Base-by-base conservation (phyloP, 2,113 vertebrate species). In the Gorilla gorilla region DNA sequence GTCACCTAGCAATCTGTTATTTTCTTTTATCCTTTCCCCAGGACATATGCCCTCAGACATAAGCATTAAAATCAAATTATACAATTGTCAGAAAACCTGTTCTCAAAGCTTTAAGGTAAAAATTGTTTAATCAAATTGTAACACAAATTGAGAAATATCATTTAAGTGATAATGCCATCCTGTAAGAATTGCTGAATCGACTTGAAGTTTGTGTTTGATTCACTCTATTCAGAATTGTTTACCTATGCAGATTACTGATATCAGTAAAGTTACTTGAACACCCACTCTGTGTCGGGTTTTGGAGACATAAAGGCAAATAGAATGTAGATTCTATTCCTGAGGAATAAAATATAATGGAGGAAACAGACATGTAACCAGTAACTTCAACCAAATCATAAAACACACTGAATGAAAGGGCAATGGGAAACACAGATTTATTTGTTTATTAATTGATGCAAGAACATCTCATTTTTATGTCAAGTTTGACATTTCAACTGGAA, bases 151-250 rank as follows among this genome's bases (percentile, higher is more conserved):
- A 35, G 5, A 84, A 78, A 70, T 43, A 82, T 25, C n/a, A 64
- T 61, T 80, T 43, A 95, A 91, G 30, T 52, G 32, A 32, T 52
- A 50, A 27, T 45, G 27, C 75, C 35, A 38, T 88, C 61, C 89
- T 96, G 5, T 48, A 48, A 81, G 35, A 84, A 81, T 64, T 90
- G 18, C 17, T 73, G 23, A 81, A 79, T n/a, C 32, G 35, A 70
- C 50, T 80, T 95, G n/a, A 82, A 76, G 40, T 84, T 87, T 88
- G 68, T 89, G 70, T 89, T 82, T 76, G 27, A 48, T 70, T 81
- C 38, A 17, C 11, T 92, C 43, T 84, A 14, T 72, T 95, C 64
- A 90, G 32, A 86, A 61, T 40, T 22, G 8, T 57, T 81, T 75
- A 5, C 52, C 45, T 17, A 35, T n/a, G 35, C n/a, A 89, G 93